Conservation (phyloP, 2,888 invertebrate species). For the Polymixis lichenea region DNA sequence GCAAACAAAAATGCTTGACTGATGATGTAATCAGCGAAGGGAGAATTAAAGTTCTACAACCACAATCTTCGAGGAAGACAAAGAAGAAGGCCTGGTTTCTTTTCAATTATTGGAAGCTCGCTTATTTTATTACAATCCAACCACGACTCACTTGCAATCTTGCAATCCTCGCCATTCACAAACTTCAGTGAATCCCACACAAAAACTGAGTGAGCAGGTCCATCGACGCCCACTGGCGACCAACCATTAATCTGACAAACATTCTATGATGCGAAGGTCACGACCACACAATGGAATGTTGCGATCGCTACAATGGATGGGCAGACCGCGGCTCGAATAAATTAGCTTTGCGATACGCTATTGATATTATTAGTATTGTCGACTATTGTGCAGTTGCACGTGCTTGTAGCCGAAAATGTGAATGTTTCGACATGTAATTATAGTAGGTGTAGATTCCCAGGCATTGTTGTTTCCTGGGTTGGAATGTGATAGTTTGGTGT, state of each 20-base stretch:
- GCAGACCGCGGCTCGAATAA: slow-evolving; percentile 79
- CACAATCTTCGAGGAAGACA: background rate
- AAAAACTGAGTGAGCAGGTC: slow-evolving; percentile 63
- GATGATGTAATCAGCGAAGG: background rate
- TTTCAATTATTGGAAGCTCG: background rate
- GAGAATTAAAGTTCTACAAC: background rate
- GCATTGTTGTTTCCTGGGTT: slow-evolving; percentile 30
- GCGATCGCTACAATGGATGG: slow-evolving; percentile 80
- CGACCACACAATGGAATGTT: slow-evolving; percentile 83
- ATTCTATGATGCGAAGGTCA: slow-evolving; percentile 81
- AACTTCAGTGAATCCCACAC: slow-evolving; percentile 53
- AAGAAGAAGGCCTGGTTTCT: background rate
- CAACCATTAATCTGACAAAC: slow-evolving; percentile 64
- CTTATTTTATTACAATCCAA: background rate
- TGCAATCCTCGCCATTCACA: slow-evolving; percentile 45
- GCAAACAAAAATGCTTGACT: slow-evolving; percentile 27
- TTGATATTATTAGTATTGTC: slow-evolving; percentile 66
- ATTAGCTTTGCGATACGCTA: slow-evolving; percentile 72
- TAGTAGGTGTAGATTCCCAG: slow-evolving; percentile 22
- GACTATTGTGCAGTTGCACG: slow-evolving; percentile 58
- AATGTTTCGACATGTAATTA: slow-evolving; percentile 49
- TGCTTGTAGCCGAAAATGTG: slow-evolving; percentile 54
- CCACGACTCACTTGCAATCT: slow-evolving; percentile 29
- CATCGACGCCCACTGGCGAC: slow-evolving; percentile 69
- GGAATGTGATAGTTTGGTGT: slow-evolving; percentile 42